A percentile compares a stretch with the other conserved stretches of the same genome.
phyloP scores from a whole-genome alignment of 1,140 invertebrate species.

The Archivesica marissinica region DNA sequence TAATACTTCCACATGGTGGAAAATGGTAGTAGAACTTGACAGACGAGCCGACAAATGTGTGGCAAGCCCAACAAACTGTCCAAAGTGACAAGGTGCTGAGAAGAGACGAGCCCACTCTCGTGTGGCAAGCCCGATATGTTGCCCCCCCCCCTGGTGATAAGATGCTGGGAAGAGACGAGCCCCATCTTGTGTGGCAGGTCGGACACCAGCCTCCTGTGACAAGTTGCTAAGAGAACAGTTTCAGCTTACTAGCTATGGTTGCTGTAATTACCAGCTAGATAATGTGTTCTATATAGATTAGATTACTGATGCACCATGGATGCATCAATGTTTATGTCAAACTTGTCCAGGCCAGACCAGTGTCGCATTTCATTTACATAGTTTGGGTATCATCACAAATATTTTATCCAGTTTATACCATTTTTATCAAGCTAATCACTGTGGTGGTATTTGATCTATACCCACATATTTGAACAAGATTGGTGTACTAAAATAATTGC shows the following conservation, averaged over 20 bases:
- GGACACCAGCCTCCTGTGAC: neutral
- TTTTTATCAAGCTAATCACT: neutral
- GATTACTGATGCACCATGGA: slow-evolving; percentile 37
- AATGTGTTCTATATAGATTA: neutral
- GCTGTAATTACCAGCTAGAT: neutral
- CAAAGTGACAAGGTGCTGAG: no score
- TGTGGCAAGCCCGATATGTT: no score
- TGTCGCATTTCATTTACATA: slow-evolving; percentile 1
- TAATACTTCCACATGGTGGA: no score
- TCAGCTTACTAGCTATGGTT: neutral
- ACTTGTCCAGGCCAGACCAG: slow-evolving; percentile 11
- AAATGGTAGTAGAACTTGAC: no score
- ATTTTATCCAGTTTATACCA: neutral
- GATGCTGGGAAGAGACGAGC: no score
- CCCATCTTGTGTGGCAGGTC: neutral
- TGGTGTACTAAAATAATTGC: no score
- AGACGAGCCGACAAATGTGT: no score
- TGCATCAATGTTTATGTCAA: slow-evolving; percentile 26
- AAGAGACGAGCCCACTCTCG: no score
- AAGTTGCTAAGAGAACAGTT: neutral
- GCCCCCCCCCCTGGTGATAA: no score
- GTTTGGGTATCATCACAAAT: neutral
- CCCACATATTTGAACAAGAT: neutral
- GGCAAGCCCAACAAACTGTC: no score
- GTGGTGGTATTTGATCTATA: neutral